Conservation (phyloP, 2,113 vertebrate genomes). For the Pyrgilauda ruficollis region DNA sequence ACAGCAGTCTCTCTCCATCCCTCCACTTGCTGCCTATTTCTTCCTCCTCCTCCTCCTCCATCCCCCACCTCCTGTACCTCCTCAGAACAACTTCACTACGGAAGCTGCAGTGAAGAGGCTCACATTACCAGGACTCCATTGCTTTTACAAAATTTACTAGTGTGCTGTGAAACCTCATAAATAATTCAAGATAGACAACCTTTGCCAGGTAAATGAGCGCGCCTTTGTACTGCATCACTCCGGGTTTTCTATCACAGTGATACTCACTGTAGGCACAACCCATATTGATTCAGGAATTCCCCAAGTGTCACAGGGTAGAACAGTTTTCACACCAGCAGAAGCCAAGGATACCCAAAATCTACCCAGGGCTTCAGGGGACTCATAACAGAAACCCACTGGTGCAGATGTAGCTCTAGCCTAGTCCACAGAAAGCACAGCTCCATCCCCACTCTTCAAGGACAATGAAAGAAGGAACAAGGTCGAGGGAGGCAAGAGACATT, state of each 20-base stretch:
- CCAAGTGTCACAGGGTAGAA: neutral
- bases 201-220: slow-evolving; percentile 44
- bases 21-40: neutral
- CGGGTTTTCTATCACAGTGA: neutral
- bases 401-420: neutral
- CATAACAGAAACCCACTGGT: neutral
- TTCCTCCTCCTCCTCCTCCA: neutral
- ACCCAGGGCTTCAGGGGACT: neutral
- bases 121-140: slow-evolving; percentile 25
- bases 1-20: neutral
- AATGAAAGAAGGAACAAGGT: neutral
- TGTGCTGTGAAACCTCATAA: slow-evolving; percentile 26
- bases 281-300: neutral
- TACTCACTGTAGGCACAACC: neutral
- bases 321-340: neutral
- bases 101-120: slow-evolving; percentile 8
- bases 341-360: neutral
- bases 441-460: neutral
- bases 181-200: slow-evolving; percentile 55
- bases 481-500: neutral
- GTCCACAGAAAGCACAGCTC: neutral
- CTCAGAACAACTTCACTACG: neutral
- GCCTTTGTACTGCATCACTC: slow-evolving; percentile 14
- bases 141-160: slow-evolving; percentile 57
- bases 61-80: neutral